Base-by-base conservation (phyloP, 2,888 invertebrate genomes). In the Scelioninae gen. 2 region DNA sequence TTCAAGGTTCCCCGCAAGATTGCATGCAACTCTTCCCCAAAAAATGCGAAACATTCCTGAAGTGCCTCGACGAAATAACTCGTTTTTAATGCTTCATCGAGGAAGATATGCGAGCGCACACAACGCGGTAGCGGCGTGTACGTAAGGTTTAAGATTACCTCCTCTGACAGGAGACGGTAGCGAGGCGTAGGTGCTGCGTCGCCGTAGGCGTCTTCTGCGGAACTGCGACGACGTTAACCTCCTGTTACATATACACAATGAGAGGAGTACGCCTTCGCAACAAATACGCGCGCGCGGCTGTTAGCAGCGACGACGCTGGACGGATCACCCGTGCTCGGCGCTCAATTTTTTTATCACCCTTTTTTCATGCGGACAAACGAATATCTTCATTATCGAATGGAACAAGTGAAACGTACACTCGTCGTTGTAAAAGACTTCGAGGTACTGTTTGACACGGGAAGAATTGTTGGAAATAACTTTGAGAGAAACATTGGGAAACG, bases 121-220 rank as follows among this genome's bases (percentile, higher is more conserved):
- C 46, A 48, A 73, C 73, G 74, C 81, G 77, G 83, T 83, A 82
- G 83, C 81, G 74, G 75, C 79, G 69, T 78, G 75, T 77, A 76
- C 79, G 78, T 80, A 79, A 78, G 79, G 80, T 74, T 77, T 77
- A 77, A 81, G 81, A 81, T 83, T 81, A 81, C 81, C 81, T 79
- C 77, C 78, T 78, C 78, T 81, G 81, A 82, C 81, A 82, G 80
- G 79, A 75, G 77, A 73, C 79, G 80, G 83, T 82, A 82, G 82
- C 80, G 79, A 80, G 79, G 81, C 81, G 82, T 82, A 81, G 82
- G 81, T 81, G 81, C 80, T 77, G 80, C 81, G 81, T 83, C 81
- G 81, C 83, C 81, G 75, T 79, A 73, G 81, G 81, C 74, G 64
- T 57, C 58, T 64, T 73, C 63, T 67, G 73, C 60, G 73, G 46